These are phyloP conservation scores for Luidia sarsii DNA, from an alignment of 53 echinoderm and acorn worm genomes.

Conservation along the genomic window DNA sequence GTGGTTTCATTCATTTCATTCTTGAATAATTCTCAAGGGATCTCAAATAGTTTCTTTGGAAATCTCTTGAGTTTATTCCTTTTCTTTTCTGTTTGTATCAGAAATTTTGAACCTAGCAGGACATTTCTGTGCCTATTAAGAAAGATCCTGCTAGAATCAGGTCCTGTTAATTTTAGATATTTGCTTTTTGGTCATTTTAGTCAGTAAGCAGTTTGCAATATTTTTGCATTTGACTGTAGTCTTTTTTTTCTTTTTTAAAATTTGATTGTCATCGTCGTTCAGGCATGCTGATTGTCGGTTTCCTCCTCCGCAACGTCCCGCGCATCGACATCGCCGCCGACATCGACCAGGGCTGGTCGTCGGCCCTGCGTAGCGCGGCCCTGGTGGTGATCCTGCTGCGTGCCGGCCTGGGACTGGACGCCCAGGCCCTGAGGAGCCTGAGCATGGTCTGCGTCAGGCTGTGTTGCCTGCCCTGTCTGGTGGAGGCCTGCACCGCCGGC, in stretches of 20 bases:
- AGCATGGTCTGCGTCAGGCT: slow-evolving; percentile 90
- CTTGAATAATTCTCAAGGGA: no score
- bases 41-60: no score
- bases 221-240: not conserved
- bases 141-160: no score
- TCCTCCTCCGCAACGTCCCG: slow-evolving; percentile 86
- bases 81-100: no score
- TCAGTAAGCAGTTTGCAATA: no score
- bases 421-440: slow-evolving; percentile 76
- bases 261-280: no score
- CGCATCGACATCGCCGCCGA: slow-evolving; percentile 78
- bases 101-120: no score
- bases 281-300: slow-evolving; percentile 96
- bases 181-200: no score
- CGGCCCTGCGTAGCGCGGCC: slow-evolving; percentile 77
- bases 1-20: no score
- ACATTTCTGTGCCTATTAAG: no score
- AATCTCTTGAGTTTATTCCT: no score
- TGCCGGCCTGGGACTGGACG: slow-evolving; percentile 93
- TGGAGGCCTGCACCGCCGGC: slow-evolving; percentile 81
- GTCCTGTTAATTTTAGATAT: no score
- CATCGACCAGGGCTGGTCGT: slow-evolving; percentile 81
- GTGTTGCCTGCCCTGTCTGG: slow-evolving; percentile 86
- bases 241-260: not conserved
- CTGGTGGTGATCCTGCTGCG: slow-evolving; percentile 88